Evolutionary conservation across 2,888 invertebrate species (phyloP), one percentile per base, ranked within the genome.

Genomic region (Iselma pallidipennis): DNA sequence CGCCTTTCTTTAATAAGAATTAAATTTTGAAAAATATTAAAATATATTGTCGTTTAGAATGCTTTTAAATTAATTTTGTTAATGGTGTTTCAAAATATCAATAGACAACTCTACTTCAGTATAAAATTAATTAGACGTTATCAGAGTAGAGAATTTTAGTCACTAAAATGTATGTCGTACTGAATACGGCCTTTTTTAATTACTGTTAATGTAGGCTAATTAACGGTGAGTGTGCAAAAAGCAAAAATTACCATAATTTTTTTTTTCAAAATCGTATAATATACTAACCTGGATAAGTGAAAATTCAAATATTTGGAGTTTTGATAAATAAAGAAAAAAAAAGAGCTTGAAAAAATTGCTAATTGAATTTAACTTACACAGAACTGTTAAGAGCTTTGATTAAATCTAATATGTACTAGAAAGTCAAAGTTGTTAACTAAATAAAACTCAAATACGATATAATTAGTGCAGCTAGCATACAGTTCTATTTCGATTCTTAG

Each of bases 381-480:
- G 16, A 51, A 26, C 26, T 14, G 16, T 51, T 21, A 25, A 10
- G 42, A 28, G 51, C 29, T 51, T 51, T 16, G 1, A 51, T 23
- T 51, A 19, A 28, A 31, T 51, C 29, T 28, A 6, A 37, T 16
- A 14, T 16, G 2, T 19, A 23, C 26, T 25, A 2, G 10, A 50
- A 29, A 21, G 28, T 51, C 12, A 19, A 51, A 51, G 31, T 51
- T 51, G 51, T 51, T 26, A 31, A 25, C 51, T 51, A 26, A 51
- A 51, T 29, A 19, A 51, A 51, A 51, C 21, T 29, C 42, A 51
- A 51, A 51, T 29, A 51, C 51, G 31, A 29, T n/a, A 28, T 51
- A 51, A 51, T 51, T 31, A 29, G 14, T 26, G 19, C 16, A 28
- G 26, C 42, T 42, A 42, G 10, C 10, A 21, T 42, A 42, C 21